Percentiles rank a stretch among this genome's conserved stretches.
Evolutionary conservation across 2,888 invertebrate genomes (phyloP).

Genomic region (Iselma pallidipennis): DNA sequence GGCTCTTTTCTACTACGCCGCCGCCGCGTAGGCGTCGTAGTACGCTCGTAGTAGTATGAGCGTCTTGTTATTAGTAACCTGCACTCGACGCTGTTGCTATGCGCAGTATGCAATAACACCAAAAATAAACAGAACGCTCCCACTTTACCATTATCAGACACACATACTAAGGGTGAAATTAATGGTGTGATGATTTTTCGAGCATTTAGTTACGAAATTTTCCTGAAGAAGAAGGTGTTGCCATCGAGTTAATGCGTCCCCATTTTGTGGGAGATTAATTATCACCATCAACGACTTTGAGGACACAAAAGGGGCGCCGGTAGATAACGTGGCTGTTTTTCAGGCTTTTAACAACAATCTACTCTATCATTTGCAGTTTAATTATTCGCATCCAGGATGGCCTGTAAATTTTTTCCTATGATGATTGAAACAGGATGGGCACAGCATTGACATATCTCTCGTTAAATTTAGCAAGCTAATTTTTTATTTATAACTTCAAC

Average conservation of each 20-base stretch:
- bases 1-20: constrained; percentile 21
- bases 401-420: background rate
- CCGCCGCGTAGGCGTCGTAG: constrained; percentile 21
- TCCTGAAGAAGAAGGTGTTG: background rate
- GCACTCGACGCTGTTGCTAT: constrained; percentile 25
- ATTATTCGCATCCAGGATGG: background rate
- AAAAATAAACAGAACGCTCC: constrained; percentile 4
- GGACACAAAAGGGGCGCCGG: constrained; percentile 3
- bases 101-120: constrained; percentile 14
- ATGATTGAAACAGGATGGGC: too few species aligned
- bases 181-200: constrained; percentile 18
- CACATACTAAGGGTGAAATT: constrained; percentile 1
- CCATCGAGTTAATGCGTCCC: background rate
- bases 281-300: background rate
- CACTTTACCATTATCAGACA: background rate
- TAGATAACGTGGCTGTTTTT: background rate
- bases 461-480: too few species aligned
- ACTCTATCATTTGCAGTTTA: too few species aligned
- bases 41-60: constrained; percentile 24
- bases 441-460: too few species aligned
- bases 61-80: constrained; percentile 17
- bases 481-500: too few species aligned
- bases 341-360: background rate
- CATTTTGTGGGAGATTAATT: constrained; percentile 1
- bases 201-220: constrained; percentile 2